Evolutionary conservation across 2,797 vertebrate genomes (phyloP).

Genomic region (Pyrocephalus nanus): DNA sequence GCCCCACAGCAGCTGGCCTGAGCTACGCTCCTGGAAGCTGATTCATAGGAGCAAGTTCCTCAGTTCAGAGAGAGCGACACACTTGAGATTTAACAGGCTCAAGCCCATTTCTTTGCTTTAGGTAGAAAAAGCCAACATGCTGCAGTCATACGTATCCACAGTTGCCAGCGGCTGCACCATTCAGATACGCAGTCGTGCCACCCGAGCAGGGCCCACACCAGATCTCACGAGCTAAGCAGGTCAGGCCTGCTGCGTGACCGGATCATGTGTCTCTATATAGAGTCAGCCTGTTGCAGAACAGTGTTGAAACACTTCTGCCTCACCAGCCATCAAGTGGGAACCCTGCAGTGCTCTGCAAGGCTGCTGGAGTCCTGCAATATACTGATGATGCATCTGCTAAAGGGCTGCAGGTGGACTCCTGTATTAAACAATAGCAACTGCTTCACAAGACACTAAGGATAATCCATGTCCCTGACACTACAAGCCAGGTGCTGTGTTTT

Average conservation of each 20-base stretch:
- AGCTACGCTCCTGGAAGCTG: neutral
- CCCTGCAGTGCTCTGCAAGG: neutral
- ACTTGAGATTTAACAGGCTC: neutral
- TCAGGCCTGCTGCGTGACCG: constrained; percentile 26
- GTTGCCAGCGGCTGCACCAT: neutral
- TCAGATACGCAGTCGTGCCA: neutral
- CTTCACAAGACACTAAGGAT: neutral
- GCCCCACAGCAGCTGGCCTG: neutral
- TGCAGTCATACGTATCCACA: neutral
- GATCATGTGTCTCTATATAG: neutral
- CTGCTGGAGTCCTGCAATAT: neutral
- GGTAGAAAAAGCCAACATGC: neutral
- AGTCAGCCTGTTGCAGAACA: neutral
- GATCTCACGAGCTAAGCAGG: constrained; percentile 33
- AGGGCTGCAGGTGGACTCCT: neutral
- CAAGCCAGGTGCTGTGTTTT: neutral
- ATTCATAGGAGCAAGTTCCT: neutral
- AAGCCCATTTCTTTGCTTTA: neutral
- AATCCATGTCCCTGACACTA: neutral
- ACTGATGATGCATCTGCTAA: neutral
- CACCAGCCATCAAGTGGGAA: neutral
- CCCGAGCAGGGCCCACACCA: neutral
- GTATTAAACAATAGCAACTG: neutral
- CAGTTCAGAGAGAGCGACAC: neutral
- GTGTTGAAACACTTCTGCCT: neutral